Evolutionary conservation across 2,113 vertebrate genomes (phyloP).

Genomic region (Atractosteus spatula): DNA sequence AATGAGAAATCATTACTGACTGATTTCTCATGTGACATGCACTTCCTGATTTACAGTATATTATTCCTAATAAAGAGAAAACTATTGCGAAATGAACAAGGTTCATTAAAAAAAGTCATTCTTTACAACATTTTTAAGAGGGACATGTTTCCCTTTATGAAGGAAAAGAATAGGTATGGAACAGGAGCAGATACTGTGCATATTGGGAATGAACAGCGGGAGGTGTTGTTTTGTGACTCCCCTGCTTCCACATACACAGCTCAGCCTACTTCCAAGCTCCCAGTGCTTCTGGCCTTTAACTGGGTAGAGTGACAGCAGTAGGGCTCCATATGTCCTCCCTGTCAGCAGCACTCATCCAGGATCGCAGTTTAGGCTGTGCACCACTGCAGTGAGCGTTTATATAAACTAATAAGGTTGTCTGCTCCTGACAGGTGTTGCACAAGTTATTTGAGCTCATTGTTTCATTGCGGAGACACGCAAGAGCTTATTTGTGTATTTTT

Average conservation of each 20-base stretch:
- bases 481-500: not conserved
- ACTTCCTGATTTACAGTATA: too few species aligned
- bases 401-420: not conserved
- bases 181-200: not conserved
- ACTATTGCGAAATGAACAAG: too few species aligned
- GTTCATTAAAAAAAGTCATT: too few species aligned
- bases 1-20: too few species aligned
- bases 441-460: not conserved
- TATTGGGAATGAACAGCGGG: too few species aligned
- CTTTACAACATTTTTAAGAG: too few species aligned
- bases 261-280: not conserved
- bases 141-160: too few species aligned
- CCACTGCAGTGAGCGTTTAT: not conserved
- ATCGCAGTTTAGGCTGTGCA: not conserved
- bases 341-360: constrained; percentile 4
- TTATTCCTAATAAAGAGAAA: too few species aligned
- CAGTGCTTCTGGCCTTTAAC: not conserved
- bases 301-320: not conserved
- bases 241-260: not conserved
- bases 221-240: not conserved
- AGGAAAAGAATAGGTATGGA: too few species aligned
- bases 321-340: constrained; percentile 20
- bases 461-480: not conserved
- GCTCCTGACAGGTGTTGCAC: not conserved
- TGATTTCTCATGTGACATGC: too few species aligned